Evolutionary conservation across 2,113 vertebrate species (phyloP).

Genomic region (Cryptoleucopteryx plumbea): DNA sequence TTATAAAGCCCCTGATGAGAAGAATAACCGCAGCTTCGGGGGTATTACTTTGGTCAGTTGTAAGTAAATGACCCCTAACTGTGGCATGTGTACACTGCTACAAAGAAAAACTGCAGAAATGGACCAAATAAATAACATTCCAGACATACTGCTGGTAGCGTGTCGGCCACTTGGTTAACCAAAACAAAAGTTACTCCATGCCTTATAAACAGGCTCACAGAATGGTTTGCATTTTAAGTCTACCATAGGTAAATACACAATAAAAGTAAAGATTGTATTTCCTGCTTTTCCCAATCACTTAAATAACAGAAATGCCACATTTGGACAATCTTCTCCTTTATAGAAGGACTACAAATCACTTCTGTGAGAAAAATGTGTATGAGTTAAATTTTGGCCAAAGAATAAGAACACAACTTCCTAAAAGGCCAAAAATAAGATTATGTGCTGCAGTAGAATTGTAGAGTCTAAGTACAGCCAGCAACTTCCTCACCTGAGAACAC

Average conservation of each 20-base stretch:
- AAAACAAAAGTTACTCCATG: conserved; percentile 64
- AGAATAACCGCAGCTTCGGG: neutral
- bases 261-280: neutral
- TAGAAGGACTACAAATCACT: neutral
- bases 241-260: neutral
- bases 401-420: neutral
- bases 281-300: neutral
- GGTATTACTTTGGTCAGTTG: conserved; percentile 3
- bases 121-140: conserved; percentile 75
- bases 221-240: neutral
- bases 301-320: neutral
- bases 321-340: neutral
- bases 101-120: conserved; percentile 66
- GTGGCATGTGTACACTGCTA: conserved; percentile 24
- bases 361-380: neutral
- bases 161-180: conserved; percentile 45
- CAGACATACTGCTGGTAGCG: conserved; percentile 68
- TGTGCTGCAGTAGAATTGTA: neutral
- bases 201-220: conserved; percentile 27
- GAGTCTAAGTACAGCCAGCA: neutral
- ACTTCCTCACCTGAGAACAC: neutral
- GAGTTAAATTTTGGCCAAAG: neutral
- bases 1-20: neutral
- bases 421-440: neutral
- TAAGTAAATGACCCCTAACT: conserved; percentile 39